phyloP scores from a whole-genome alignment of 2,113 vertebrate species.

The Syngnathus scovelli region DNA sequence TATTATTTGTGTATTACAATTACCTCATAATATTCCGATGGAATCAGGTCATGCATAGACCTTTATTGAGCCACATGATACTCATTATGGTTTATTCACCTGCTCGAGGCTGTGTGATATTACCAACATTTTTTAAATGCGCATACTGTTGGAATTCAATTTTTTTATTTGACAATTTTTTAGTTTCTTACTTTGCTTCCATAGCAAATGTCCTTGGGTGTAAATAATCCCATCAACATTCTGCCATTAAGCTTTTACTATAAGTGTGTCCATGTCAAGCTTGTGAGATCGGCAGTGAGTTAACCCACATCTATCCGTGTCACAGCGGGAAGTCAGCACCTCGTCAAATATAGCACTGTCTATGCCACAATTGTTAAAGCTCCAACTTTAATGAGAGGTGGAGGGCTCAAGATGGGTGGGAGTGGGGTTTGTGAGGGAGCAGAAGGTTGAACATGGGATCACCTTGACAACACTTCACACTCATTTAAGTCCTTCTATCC shows the following conservation, averaged over 20 bases:
- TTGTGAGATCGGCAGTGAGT: constrained; percentile 25
- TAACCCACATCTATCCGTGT: constrained; percentile 29
- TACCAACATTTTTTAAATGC: constrained; percentile 19
- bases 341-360: constrained; percentile 40
- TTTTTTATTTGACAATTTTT: neutral
- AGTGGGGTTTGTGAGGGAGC: constrained; percentile 38
- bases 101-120: constrained; percentile 12
- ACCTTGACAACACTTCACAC: constrained; percentile 59
- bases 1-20: neutral
- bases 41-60: constrained; percentile 1
- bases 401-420: constrained; percentile 23
- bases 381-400: constrained; percentile 65
- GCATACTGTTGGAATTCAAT: constrained; percentile 8
- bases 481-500: constrained; percentile 48
- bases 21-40: constrained; percentile 16
- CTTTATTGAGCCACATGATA: constrained; percentile 20
- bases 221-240: constrained; percentile 24
- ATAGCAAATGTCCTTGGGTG: constrained; percentile 2
- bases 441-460: constrained; percentile 59
- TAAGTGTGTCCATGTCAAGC: constrained; percentile 17
- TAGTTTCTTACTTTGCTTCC: constrained; percentile 12
- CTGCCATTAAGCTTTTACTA: constrained; percentile 9
- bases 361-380: constrained; percentile 54
- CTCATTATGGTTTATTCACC: constrained; percentile 11
- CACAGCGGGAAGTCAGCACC: constrained; percentile 28